Conservation (phyloP, 2,888 invertebrate genomes). For the Spilosoma lubricipeda region DNA sequence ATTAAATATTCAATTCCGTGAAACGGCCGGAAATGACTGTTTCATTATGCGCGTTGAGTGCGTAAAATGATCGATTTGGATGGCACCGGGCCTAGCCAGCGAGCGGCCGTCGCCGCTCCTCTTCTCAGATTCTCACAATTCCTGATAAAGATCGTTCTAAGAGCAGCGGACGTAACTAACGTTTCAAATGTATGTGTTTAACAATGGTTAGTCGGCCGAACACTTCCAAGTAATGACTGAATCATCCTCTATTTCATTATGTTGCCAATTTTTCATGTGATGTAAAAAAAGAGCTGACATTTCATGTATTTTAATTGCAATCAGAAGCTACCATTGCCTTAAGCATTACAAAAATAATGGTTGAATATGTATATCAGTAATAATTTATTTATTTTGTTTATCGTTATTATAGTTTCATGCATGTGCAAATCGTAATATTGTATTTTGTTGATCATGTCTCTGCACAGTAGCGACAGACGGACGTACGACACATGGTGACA, state of each 20-base stretch:
- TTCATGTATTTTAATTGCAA: background rate
- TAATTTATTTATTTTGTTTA: conserved; percentile 4
- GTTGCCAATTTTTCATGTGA: conserved; percentile 39
- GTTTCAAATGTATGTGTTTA: conserved; percentile 47
- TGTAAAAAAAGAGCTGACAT: background rate
- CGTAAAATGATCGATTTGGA: conserved; percentile 79
- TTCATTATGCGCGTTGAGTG: conserved; percentile 79
- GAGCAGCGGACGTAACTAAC: conserved; percentile 54
- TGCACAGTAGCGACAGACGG: conserved; percentile 59
- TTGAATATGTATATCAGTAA: conserved; percentile 12
- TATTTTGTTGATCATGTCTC: conserved; percentile 68
- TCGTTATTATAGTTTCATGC: conserved; percentile 52
- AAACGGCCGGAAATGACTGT: conserved; percentile 80
- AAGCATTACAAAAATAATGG: background rate
- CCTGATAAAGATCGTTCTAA: conserved; percentile 69
- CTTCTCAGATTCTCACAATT: conserved; percentile 64
- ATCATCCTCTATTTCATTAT: conserved; percentile 46
- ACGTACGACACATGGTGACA: conserved; percentile 66
- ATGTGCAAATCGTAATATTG: conserved; percentile 58
- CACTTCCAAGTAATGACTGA: conserved; percentile 51
- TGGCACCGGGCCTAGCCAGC: conserved; percentile 60
- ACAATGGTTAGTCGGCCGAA: conserved; percentile 52
- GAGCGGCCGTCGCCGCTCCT: conserved; percentile 34
- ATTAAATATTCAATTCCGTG: conserved; percentile 77
- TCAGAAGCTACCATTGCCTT: background rate